These are phyloP conservation scores for Pandemis corylana DNA, from an alignment of 2,888 invertebrate genomes.

Conservation along the genomic window DNA sequence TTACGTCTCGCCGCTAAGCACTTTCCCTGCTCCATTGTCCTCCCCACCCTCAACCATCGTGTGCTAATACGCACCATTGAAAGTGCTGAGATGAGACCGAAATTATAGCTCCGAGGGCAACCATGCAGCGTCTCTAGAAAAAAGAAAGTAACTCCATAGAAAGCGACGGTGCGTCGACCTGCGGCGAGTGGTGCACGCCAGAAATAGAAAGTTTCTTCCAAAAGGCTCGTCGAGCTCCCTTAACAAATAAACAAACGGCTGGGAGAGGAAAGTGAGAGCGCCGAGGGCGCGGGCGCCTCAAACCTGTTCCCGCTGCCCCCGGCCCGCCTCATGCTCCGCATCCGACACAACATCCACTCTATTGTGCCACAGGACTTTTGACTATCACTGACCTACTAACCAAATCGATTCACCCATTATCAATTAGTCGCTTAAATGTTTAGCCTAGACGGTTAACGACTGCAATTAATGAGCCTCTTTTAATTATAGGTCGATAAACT, in stretches of 20 bases:
- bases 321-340: conserved; percentile 49
- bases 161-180: conserved; percentile 81
- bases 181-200: conserved; percentile 74
- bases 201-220: conserved; percentile 83
- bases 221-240: conserved; percentile 74
- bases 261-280: conserved; percentile 82
- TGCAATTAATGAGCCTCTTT: conserved; percentile 52
- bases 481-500: conserved; percentile 48
- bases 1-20: conserved; percentile 65
- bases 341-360: conserved; percentile 44
- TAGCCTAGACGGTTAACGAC: conserved; percentile 50
- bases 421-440: conserved; percentile 47
- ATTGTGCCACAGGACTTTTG: conserved; percentile 55
- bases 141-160: conserved; percentile 83
- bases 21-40: conserved; percentile 75
- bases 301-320: conserved; percentile 69
- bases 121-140: conserved; percentile 66
- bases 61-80: conserved; percentile 49
- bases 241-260: conserved; percentile 79
- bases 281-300: conserved; percentile 59
- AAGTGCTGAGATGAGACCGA: conserved; percentile 63
- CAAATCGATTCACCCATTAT: conserved; percentile 67
- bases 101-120: conserved; percentile 59
- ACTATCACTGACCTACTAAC: conserved; percentile 74
- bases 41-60: conserved; percentile 55